Base-by-base conservation (phyloP, 2,888 invertebrate genomes). In the Apodemia zela region DNA sequence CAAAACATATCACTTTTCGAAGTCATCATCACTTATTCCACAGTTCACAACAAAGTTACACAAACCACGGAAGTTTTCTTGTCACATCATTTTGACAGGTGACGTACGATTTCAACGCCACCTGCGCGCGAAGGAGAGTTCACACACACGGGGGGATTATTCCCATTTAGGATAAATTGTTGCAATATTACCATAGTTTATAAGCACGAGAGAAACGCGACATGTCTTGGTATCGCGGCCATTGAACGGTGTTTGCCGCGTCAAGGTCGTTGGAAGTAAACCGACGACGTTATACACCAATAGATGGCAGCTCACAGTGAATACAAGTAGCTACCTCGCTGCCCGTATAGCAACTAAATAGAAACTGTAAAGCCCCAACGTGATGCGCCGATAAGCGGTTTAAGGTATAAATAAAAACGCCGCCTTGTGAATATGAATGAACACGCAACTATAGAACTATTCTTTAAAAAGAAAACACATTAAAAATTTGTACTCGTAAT, bases 331-430 rank as follows among this genome's bases (percentile, higher is more conserved):
- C 84, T 80, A 71, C 79, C 72, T 68, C 78, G 86, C 80, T 80
- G 87, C 88, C 86, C 87, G 87, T 85, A 84, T 84, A 82, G 84
- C 87, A 88, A 90, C 89, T 89, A 87, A 84, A 80, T 80, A 81
- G 75, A 79, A 76, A 79, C 77, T 69, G 66, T 65, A 69, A 63
- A 72, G 73, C 72, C 76, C 73, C 75, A 73, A 72, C 80, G 77
- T 78, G 87, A 87, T 87, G 88, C 84, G 81, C 82, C 87, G 90
- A 90, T 90, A 89, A 89, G 89, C 85, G 80, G 84, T 86, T 84
- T 82, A 85, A 82, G 80, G 85, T 87, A 86, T 87, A 86, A 85
- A 87, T 85, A 88, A 86, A 86, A 87, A 84, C 80, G 79, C 76
- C 80, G 80, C 78, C 77, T 75, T 78, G 79, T 80, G 85, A 86